Percentiles rank a stretch among this genome's conserved stretches.
phyloP scores from a whole-genome alignment of 2,797 vertebrate species.

The Tapirus indicus region DNA sequence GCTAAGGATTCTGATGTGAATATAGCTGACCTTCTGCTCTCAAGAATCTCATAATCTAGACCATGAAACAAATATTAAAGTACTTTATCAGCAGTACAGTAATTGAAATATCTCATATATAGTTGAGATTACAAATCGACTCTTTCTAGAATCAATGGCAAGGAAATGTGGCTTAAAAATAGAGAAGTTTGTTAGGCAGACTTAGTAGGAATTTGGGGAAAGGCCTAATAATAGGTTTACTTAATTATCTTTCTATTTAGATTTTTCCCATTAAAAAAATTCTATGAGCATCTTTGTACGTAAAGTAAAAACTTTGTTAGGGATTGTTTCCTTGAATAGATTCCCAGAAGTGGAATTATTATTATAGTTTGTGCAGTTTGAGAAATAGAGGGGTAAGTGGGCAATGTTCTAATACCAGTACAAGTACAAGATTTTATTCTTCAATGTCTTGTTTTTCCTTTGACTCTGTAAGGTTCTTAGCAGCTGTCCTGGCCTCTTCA shows the following conservation, averaged over 20 bases:
- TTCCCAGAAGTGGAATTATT: background rate
- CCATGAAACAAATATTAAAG: background rate
- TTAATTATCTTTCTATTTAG: background rate
- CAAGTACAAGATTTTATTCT: background rate
- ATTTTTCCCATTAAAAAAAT: background rate
- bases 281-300: background rate
- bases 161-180: background rate
- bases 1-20: background rate
- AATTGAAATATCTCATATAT: background rate
- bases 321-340: slow-evolving; percentile 10
- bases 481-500: background rate
- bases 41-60: background rate
- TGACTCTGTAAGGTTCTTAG: background rate
- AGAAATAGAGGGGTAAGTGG: background rate
- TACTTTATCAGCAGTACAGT: background rate
- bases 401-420: background rate
- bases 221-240: background rate
- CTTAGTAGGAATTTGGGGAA: background rate
- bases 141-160: background rate
- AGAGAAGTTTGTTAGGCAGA: slow-evolving; percentile 25
- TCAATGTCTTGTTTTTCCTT: background rate
- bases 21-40: slow-evolving; percentile 45
- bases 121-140: background rate
- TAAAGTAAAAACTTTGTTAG: background rate
- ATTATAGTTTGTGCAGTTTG: background rate